Percentiles rank a stretch among this genome's conserved stretches.
phyloP scores from a whole-genome alignment of 1,140 invertebrate genomes.

The Delia radicum region DNA sequence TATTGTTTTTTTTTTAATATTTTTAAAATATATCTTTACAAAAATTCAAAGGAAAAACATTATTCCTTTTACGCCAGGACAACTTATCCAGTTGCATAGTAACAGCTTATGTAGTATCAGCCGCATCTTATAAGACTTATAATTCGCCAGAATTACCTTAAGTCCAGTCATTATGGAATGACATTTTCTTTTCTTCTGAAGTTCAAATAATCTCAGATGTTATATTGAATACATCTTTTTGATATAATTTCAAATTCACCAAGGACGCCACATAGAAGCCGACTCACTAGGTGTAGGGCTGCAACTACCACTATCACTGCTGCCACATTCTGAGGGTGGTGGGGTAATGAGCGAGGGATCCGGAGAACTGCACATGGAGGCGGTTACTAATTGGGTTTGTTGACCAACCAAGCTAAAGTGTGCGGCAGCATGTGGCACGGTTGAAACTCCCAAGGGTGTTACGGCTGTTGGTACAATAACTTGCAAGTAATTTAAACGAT shows the following conservation, averaged over 20 bases:
- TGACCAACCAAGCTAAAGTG: slow-evolving; percentile 2
- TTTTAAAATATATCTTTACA: too few relatives aligned
- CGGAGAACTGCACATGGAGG: not conserved
- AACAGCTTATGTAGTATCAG: not conserved
- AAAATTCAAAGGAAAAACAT: too few relatives aligned
- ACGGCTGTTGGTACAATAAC: slow-evolving; percentile 49
- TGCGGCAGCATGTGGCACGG: not conserved
- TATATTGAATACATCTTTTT: not conserved
- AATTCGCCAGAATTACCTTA: not conserved
- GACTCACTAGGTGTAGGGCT: slow-evolving; percentile 52
- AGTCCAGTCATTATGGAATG: not conserved
- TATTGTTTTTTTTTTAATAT: too few relatives aligned
- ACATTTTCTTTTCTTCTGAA: not conserved
- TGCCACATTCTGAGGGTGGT: slow-evolving; percentile 52
- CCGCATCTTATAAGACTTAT: not conserved
- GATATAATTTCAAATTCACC: slow-evolving; percentile 34
- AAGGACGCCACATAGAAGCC: slow-evolving; percentile 50
- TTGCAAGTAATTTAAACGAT: slow-evolving; percentile 68
- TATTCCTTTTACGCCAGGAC: not conserved
- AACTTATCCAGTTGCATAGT: not conserved
- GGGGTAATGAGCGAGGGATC: slow-evolving; percentile 43
- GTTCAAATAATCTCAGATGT: not conserved
- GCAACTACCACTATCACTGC: slow-evolving; percentile 47
- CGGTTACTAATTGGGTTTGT: not conserved
- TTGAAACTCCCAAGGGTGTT: not conserved